These are phyloP conservation scores for Morpho deidamia DNA, from an alignment of 2,888 invertebrate genomes.

Conservation along the genomic window DNA sequence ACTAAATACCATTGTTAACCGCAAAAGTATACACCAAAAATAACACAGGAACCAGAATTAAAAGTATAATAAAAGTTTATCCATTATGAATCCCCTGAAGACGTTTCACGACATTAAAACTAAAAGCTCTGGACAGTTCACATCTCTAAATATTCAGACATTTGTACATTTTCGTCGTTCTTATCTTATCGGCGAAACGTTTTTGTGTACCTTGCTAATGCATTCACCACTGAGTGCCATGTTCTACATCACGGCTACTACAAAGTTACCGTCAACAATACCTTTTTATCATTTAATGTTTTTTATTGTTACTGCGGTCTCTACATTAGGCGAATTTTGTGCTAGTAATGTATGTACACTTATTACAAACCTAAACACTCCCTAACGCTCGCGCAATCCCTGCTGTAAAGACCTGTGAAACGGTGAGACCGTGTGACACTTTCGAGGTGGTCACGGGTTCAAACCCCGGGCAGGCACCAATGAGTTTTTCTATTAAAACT, in stretches of 20 bases:
- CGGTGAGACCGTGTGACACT: no score
- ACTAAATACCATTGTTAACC: no score
- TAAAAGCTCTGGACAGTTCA: slow-evolving; percentile 2
- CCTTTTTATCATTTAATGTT: background rate
- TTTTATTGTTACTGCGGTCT: background rate
- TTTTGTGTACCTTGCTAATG: slow-evolving; percentile 37
- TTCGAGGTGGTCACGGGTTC: no score
- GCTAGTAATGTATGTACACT: no score
- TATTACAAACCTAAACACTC: no score
- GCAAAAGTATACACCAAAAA: background rate
- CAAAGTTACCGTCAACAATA: slow-evolving; percentile 1
- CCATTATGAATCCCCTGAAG: slow-evolving; percentile 4
- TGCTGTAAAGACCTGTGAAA: no score
- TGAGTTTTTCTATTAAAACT: no score
- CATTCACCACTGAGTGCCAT: slow-evolving; percentile 29
- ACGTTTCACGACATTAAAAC: slow-evolving; percentile 2
- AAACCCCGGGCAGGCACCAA: no score
- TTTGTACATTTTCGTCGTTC: background rate
- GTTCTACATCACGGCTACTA: slow-evolving; percentile 14
- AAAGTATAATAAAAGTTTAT: background rate
- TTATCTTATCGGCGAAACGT: slow-evolving; percentile 48
- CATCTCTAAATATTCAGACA: background rate
- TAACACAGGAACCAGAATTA: background rate
- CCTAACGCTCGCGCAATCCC: no score
- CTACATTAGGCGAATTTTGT: no score